Conservation (phyloP, 2,888 invertebrate species). For the Blera fallax region DNA sequence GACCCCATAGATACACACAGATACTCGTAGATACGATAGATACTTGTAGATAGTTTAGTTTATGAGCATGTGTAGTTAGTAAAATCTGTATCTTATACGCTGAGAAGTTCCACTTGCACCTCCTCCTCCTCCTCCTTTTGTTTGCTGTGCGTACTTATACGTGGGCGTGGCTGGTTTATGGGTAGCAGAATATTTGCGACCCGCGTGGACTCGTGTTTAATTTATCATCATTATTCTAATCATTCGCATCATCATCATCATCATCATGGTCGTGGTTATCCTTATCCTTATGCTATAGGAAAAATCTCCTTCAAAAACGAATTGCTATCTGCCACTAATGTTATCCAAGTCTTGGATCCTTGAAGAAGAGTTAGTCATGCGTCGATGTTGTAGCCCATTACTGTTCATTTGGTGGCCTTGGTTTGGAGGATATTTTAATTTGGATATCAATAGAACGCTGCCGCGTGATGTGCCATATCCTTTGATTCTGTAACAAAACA, state of each 20-base stretch:
- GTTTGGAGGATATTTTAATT: conserved; percentile 25
- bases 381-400: conserved; percentile 49
- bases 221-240: conserved; percentile 63
- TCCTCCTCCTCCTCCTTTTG: background rate
- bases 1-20: conserved; percentile 33
- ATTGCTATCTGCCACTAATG: conserved; percentile 68
- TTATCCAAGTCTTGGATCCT: conserved; percentile 50
- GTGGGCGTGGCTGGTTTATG: background rate
- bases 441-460: conserved; percentile 22
- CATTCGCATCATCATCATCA: conserved; percentile 36
- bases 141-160: background rate
- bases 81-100: conserved; percentile 1
- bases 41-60: background rate
- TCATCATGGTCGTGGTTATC: conserved; percentile 8
- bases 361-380: conserved; percentile 66
- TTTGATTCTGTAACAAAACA: background rate
- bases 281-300: conserved; percentile 19
- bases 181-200: conserved; percentile 14
- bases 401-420: conserved; percentile 69
- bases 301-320: conserved; percentile 28
- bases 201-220: conserved; percentile 34
- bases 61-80: background rate
- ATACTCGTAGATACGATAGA: conserved; percentile 24
- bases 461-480: conserved; percentile 11
- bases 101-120: conserved; percentile 4